Percentiles rank a stretch among this genome's conserved stretches.
Evolutionary conservation across 2,888 invertebrate genomes (phyloP).

Genomic region (Lasioglossum marginatum): DNA sequence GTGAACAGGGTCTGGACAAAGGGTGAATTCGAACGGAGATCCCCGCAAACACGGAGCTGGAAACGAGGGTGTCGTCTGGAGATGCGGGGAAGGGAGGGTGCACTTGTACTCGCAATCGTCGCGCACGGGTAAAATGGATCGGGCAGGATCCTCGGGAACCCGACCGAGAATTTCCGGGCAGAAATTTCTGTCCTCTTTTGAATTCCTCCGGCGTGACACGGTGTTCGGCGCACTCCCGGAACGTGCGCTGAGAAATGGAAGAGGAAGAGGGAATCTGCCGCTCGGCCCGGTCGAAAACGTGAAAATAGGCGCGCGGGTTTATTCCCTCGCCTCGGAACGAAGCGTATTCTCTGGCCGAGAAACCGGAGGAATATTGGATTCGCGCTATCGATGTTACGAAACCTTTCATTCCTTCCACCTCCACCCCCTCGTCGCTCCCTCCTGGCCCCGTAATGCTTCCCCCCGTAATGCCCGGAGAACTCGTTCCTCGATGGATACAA

Average conservation of each 20-base stretch:
- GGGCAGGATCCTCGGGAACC: neutral
- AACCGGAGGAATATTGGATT: constrained; percentile 37
- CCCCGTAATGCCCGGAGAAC: neutral
- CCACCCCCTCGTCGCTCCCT: neutral
- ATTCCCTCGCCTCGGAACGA: constrained; percentile 25
- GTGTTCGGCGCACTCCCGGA: constrained; percentile 10
- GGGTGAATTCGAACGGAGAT: neutral
- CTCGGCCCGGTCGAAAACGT: constrained; percentile 20
- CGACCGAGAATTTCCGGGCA: neutral
- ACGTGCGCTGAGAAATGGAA: constrained; percentile 20
- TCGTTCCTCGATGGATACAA: neutral
- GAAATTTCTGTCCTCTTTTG: neutral
- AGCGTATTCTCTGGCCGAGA: constrained; percentile 19
- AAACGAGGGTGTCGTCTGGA: neutral
- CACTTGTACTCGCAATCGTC: neutral
- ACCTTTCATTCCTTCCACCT: constrained; percentile 8
- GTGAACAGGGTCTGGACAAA: neutral
- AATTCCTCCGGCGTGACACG: constrained; percentile 5
- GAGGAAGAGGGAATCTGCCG: constrained; percentile 32
- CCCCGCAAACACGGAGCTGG: neutral
- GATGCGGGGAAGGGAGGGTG: neutral
- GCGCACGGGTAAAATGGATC: constrained; percentile 1
- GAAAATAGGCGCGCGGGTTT: constrained; percentile 25
- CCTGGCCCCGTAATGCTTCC: neutral
- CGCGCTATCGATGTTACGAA: constrained; percentile 34